These are phyloP conservation scores for Incurvaria masculella DNA, from an alignment of 2,888 invertebrate species.

Conservation along the genomic window DNA sequence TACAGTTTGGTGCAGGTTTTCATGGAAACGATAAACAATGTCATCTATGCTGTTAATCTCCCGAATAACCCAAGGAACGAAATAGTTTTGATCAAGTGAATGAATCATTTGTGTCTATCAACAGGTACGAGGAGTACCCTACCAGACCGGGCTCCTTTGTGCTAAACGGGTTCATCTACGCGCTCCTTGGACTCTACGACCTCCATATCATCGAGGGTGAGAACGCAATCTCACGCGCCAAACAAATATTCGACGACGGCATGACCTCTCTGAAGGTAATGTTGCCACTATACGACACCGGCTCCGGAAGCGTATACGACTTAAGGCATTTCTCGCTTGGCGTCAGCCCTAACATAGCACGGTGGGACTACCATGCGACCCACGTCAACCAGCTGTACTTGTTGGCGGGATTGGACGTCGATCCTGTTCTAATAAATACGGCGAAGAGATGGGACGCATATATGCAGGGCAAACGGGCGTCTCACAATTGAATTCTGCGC, in stretches of 20 bases:
- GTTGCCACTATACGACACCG: constrained; percentile 90
- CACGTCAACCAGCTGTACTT: constrained; percentile 95
- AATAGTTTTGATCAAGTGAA: too few species aligned
- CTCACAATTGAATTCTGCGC: constrained; percentile 74
- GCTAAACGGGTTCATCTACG: constrained; percentile 97
- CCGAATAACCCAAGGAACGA: too few species aligned
- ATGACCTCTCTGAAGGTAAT: constrained; percentile 84
- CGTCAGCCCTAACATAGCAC: constrained; percentile 88
- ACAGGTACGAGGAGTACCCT: constrained; percentile 97
- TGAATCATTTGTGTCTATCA: constrained; percentile 8
- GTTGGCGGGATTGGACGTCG: constrained; percentile 80
- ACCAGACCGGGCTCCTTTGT: constrained; percentile 94
- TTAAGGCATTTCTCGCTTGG: constrained; percentile 89
- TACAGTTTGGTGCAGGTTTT: too few species aligned
- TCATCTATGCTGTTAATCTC: too few species aligned
- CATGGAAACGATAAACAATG: too few species aligned
- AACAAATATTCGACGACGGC: constrained; percentile 76
- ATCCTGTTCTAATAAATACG: constrained; percentile 76
- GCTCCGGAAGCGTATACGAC: constrained; percentile 95
- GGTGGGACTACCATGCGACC: constrained; percentile 99
- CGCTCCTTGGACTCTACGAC: constrained; percentile 94
- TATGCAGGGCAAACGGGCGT: constrained; percentile 91
- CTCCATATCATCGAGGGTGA: constrained; percentile 77
- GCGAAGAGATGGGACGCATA: constrained; percentile 94
- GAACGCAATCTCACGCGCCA: constrained; percentile 67